These are phyloP conservation scores for Ricordea florida DNA, from an alignment of 92 coral and sea anemone species.

Conservation along the genomic window DNA sequence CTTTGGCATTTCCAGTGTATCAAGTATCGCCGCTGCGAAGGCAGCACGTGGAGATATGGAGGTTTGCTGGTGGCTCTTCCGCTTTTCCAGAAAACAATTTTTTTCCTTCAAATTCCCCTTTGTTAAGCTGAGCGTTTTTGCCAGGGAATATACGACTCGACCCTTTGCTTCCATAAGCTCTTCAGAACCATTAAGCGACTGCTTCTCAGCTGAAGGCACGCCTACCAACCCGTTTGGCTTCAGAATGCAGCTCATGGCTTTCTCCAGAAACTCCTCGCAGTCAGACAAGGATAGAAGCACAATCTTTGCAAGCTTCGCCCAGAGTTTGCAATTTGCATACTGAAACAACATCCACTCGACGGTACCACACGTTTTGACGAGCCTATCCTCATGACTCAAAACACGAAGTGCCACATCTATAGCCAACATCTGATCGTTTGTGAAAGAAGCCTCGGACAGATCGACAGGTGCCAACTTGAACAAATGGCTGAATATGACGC, in stretches of 20 bases:
- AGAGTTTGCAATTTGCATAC: conserved; percentile 70
- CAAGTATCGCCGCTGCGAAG: not conserved
- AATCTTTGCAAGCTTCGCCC: conserved; percentile 78
- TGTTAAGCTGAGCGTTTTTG: conserved; percentile 37
- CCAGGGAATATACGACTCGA: conserved; percentile 55
- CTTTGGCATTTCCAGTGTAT: too few relatives aligned
- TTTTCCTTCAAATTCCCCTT: not conserved
- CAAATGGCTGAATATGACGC: conserved; percentile 65
- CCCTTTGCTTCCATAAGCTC: conserved; percentile 23
- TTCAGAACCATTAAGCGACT: not conserved
- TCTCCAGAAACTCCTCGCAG: conserved; percentile 38
- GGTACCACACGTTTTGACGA: conserved; percentile 9
- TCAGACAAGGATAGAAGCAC: conserved; percentile 62
- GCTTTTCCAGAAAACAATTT: not conserved
- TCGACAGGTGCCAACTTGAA: conserved; percentile 51
- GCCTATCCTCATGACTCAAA: conserved; percentile 16
- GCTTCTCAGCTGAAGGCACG: not conserved
- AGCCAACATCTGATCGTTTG: conserved; percentile 19
- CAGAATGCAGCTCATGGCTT: conserved; percentile 36
- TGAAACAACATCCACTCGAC: conserved; percentile 55
- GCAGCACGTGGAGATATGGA: not conserved
- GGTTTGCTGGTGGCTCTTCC: not conserved
- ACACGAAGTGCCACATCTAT: conserved; percentile 28
- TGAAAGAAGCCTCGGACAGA: conserved; percentile 8
- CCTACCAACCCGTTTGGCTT: conserved; percentile 32